Base-by-base conservation (phyloP, 2,113 vertebrate species). In the Hucho hucho region DNA sequence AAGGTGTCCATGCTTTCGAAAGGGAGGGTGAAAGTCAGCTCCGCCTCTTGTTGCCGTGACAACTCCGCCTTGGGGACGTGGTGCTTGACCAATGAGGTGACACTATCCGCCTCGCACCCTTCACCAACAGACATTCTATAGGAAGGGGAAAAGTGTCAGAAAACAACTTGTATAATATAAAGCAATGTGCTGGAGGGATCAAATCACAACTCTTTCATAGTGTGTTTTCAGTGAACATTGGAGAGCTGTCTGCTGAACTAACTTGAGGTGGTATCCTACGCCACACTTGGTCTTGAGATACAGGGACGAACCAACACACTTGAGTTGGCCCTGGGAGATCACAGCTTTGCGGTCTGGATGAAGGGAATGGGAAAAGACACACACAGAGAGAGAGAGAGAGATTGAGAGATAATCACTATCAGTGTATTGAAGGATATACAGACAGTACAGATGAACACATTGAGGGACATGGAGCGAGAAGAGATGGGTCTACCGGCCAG, bases 261-360 rank as follows among this genome's bases (percentile, higher is more conserved):
- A 94, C 97, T 96, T 96, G 81, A 99, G 92, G 58, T 97, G 96
- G 83, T 99, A 99, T 78, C 98, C 97, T 24, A 98, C 97, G 0
- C 97, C 98, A 92, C 96, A 99, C 84, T 98, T 99, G 83, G 94
- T 95, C 87, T 99, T 99, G 18, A 99, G 95, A 22, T 97, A 99
- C 63, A 99, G 90, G 4, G 98, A 99, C 0, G 98, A 99, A 37
- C 98, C 97, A 0, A 98, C 93, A 83, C 98, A 99, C 68, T 96
- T 97, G 25, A 99, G 85, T 84, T 94, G 95, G 43, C 98, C 98
- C 58, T 99, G 97, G 64, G 97, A 99, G 86, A 99, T 96, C 87
- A 99, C 96, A 4, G 97, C 98, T 88, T 99, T 99, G 1, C 98
- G 95, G 87, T 99, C 98, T 4, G 83, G 46, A 73, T n/a, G n/a